phyloP scores from a whole-genome alignment of 2,888 invertebrate genomes.

The Lissonota sp. region DNA sequence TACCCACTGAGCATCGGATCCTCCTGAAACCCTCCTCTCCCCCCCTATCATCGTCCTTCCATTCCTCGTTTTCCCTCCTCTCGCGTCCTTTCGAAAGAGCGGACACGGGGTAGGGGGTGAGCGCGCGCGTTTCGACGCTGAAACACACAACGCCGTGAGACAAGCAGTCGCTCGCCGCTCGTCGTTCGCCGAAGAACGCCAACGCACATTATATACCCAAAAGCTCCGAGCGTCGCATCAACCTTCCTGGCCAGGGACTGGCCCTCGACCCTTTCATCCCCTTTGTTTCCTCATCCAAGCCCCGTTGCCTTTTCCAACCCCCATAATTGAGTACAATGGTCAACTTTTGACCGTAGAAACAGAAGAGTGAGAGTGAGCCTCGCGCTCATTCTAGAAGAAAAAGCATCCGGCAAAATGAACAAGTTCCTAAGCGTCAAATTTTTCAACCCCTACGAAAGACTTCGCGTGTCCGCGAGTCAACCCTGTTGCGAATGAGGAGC shows the following conservation, averaged over 20 bases:
- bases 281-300: conserved; percentile 7
- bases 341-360: too few species aligned
- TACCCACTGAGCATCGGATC: too few species aligned
- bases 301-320: background rate
- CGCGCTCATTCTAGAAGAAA: too few species aligned
- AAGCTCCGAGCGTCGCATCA: too few species aligned
- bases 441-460: too few species aligned
- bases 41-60: conserved; percentile 58
- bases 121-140: conserved; percentile 75
- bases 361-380: too few species aligned
- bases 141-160: conserved; percentile 78
- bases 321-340: too few species aligned
- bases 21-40: conserved; percentile 41
- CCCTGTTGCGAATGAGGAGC: too few species aligned
- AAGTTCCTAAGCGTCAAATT: too few species aligned
- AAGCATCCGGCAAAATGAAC: too few species aligned
- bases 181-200: conserved; percentile 78
- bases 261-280: conserved; percentile 25
- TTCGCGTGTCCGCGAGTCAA: too few species aligned
- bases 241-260: conserved; percentile 28
- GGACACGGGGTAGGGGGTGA: too few species aligned
- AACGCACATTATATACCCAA: conserved; percentile 28
- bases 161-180: conserved; percentile 82
- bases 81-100: conserved; percentile 54
- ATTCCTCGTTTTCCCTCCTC: conserved; percentile 63